A percentile compares a stretch with the other conserved stretches of the same genome.
Conservation (phyloP, 2,888 invertebrate species). For the Zonitis immaculata region DNA sequence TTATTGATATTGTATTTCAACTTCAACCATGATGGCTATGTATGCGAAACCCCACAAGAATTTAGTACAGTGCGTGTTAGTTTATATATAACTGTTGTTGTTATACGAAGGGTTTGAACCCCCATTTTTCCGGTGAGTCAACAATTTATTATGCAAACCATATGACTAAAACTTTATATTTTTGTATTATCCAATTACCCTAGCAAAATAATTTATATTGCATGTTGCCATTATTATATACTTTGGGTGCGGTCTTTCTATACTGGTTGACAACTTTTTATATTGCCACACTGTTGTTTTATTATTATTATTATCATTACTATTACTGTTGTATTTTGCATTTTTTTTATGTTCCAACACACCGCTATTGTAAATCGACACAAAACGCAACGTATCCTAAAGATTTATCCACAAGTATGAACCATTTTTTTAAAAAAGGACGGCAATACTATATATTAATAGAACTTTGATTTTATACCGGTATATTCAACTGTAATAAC, state of each 20-base stretch:
- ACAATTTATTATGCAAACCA: constrained; percentile 28
- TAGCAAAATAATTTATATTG: constrained; percentile 20
- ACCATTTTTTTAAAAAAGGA: too few relatives aligned
- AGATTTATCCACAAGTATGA: too few relatives aligned
- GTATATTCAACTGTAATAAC: too few relatives aligned
- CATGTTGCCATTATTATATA: constrained; percentile 16
- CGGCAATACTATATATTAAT: too few relatives aligned
- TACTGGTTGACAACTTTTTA: constrained; percentile 8
- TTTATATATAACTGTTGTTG: constrained; percentile 19
- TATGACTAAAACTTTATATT: constrained; percentile 21
- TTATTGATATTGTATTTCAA: constrained; percentile 26
- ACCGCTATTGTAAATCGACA: not conserved
- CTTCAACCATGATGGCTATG: constrained; percentile 24
- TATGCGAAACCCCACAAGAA: constrained; percentile 28
- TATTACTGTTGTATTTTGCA: not conserved
- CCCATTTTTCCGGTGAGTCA: constrained; percentile 30
- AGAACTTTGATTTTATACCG: too few relatives aligned
- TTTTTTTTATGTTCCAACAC: not conserved
- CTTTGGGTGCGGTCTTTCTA: constrained; percentile 10
- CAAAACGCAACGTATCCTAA: not conserved
- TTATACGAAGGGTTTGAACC: constrained; percentile 24
- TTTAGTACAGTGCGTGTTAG: constrained; percentile 24
- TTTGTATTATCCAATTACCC: constrained; percentile 20
- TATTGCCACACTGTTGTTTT: constrained; percentile 9
- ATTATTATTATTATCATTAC: not conserved